Conservation (phyloP, 2,888 invertebrate species). For the Ischnura elegans region DNA sequence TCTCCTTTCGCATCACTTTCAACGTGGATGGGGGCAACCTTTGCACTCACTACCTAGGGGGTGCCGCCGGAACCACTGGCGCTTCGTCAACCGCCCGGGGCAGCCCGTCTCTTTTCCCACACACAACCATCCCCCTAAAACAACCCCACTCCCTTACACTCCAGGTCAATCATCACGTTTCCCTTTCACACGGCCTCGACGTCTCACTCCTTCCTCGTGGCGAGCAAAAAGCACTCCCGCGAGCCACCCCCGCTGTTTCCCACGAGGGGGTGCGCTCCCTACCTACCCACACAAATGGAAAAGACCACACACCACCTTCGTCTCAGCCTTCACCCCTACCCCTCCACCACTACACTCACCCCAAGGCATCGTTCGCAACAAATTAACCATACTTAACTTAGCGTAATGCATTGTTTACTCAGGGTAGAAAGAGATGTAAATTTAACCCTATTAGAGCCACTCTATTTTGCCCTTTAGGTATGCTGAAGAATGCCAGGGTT, state of each 20-base stretch:
- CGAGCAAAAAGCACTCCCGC: background rate
- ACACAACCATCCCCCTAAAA: background rate
- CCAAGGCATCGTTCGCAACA: background rate
- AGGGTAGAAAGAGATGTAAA: too few species aligned
- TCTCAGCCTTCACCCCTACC: background rate
- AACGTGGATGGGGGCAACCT: too few species aligned
- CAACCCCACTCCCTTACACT: background rate
- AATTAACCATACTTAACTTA: too few species aligned
- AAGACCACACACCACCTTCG: background rate
- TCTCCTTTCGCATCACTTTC: too few species aligned
- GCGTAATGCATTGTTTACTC: background rate
- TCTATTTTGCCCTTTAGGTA: too few species aligned
- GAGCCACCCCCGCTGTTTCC: background rate
- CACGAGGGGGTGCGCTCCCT: background rate
- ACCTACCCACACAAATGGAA: too few species aligned
- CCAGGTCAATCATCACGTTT: background rate
- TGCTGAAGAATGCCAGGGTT: too few species aligned
- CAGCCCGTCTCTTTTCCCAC: background rate
- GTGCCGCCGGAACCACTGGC: background rate
- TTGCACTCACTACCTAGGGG: too few species aligned
- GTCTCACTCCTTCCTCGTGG: background rate
- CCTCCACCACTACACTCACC: background rate
- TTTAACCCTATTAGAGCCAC: too few species aligned
- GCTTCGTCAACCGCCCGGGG: background rate
- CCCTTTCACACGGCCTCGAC: background rate